These are phyloP conservation scores for Netelia inedita DNA, from an alignment of 2,888 invertebrate genomes.

Conservation along the genomic window DNA sequence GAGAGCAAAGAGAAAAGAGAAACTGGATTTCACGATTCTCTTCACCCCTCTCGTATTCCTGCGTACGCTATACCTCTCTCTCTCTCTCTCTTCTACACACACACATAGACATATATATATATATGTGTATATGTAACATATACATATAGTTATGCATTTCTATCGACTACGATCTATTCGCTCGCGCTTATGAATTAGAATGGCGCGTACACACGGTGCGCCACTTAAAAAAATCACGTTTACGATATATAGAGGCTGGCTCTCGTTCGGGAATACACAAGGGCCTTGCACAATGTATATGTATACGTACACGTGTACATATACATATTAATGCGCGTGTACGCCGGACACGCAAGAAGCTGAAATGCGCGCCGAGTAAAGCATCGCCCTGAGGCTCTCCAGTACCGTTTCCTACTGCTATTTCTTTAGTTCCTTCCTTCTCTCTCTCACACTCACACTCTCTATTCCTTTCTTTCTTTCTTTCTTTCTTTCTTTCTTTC, in stretches of 20 bases:
- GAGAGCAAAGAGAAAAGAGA: slow-evolving; percentile 38
- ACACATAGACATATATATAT: neutral
- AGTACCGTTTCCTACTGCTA: slow-evolving; percentile 11
- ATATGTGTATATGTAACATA: neutral
- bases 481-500: slow-evolving; percentile 11
- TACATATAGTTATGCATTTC: slow-evolving; percentile 45
- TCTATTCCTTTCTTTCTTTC: slow-evolving; percentile 39
- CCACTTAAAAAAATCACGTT: slow-evolving; percentile 51
- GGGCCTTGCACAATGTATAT: slow-evolving; percentile 5
- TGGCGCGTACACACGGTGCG: slow-evolving; percentile 38
- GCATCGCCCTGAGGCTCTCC: neutral
- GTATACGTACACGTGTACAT: neutral
- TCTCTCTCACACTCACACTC: neutral
- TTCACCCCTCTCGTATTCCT: slow-evolving; percentile 26
- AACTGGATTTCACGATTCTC: slow-evolving; percentile 59
- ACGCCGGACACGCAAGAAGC: slow-evolving; percentile 3
- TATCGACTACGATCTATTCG: slow-evolving; percentile 65
- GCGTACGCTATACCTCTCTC: neutral
- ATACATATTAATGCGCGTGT: neutral
- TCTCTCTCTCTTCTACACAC: slow-evolving; percentile 1
- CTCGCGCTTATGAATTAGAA: slow-evolving; percentile 57
- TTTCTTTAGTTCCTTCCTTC: slow-evolving; percentile 20
- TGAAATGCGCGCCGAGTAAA: neutral
- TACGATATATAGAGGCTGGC: slow-evolving; percentile 1
- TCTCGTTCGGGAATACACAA: neutral